Base-by-base conservation (phyloP, 2,113 vertebrate species). In the Thalassarche chlororhynchos region DNA sequence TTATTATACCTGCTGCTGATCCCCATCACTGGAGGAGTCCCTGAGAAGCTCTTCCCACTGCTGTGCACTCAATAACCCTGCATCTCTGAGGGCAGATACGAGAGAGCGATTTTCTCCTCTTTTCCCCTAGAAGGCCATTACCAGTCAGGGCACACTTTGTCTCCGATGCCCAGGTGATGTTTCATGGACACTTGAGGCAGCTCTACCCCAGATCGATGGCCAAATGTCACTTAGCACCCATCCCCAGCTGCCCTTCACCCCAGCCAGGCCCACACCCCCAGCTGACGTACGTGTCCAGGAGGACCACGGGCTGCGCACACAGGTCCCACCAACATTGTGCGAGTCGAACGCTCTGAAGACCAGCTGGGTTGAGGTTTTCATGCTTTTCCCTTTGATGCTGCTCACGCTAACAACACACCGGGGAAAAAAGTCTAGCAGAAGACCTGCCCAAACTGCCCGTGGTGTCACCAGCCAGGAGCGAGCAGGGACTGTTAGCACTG, bases 311-410 rank as follows among this genome's bases (percentile, higher is more conserved):
- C 38, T 46, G 51, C 5, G 7, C 42, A 32, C 26, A 26, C 28
- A 31, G 21, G 44, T 70, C 44, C 18, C 49, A 60, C 12, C 26
- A 25, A 8, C 0, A 0, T 5, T 12, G 12, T 28, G 47, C 0
- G 0, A 40, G 19, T 26, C 10, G 5, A 74, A 25, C 1, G 4
- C 19, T 12, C 46, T 25, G 25, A 10, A 52, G 8, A 68, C 17
- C 16, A 75, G 25, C 32, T 51, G 55, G 18, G 31, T 14, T 40
- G 29, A 88, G 18, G 25, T 52, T 46, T 91, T 79, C 34, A 32
- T 46, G 28, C 14, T 23, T 61, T 69, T 58, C 10, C n/a, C 25
- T 36, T 36, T 38, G 64, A 46, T 20, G 36, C 36, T 32, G 42
- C 21, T 87, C 47, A 20, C 13, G 7, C 8, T 62, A 40, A 66